phyloP scores from a whole-genome alignment of 2,797 vertebrate species.

The Cyprinodon diabolis region DNA sequence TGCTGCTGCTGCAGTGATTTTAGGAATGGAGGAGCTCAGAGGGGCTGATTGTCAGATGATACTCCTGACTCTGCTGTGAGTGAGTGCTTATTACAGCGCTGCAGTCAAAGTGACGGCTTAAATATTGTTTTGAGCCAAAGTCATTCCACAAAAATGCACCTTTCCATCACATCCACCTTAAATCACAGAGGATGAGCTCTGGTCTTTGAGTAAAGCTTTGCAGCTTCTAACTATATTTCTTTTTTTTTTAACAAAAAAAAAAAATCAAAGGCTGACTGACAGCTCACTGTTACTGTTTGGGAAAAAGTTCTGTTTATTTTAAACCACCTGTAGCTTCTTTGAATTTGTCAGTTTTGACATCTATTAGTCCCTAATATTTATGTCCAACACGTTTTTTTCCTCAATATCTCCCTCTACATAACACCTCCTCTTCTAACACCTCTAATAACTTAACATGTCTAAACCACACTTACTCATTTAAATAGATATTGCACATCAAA shows the following conservation, averaged over 20 bases:
- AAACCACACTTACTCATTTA: background rate
- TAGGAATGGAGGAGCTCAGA: constrained; percentile 14
- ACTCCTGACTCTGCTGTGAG: constrained; percentile 10
- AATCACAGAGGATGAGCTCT: constrained; percentile 19
- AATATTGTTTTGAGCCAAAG: constrained; percentile 56
- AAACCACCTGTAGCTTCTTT: background rate
- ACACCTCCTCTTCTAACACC: background rate
- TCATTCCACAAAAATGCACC: constrained; percentile 51
- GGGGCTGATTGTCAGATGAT: constrained; percentile 30
- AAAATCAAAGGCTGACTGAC: background rate
- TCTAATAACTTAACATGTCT: background rate
- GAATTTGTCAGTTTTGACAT: background rate
- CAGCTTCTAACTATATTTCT: background rate
- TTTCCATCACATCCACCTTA: constrained; percentile 20
- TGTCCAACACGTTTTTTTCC: background rate
- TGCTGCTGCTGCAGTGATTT: constrained; percentile 35
- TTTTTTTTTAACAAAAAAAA: background rate
- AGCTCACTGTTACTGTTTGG: background rate
- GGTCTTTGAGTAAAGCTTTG: background rate
- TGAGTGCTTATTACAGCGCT: constrained; percentile 24
- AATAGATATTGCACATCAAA: constrained; percentile 1
- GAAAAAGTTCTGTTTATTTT: background rate
- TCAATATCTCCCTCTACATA: background rate
- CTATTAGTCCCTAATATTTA: background rate
- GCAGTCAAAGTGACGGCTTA: constrained; percentile 45